phyloP scores from a whole-genome alignment of 2,888 invertebrate genomes.

The Drosophila mimica region DNA sequence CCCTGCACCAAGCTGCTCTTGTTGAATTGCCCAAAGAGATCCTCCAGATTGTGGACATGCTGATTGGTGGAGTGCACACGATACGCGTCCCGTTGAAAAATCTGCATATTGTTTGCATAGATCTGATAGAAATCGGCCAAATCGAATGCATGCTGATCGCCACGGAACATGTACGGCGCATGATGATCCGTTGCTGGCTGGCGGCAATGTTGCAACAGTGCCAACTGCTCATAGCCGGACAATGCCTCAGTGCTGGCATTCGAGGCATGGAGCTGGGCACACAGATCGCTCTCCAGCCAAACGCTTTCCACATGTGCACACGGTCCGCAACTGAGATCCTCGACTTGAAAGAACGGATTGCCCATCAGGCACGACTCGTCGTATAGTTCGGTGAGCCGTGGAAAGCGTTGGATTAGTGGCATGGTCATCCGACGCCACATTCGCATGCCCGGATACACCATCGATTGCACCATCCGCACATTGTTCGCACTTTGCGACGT shows the following conservation, averaged over 20 bases:
- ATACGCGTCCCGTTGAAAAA: constrained; percentile 88
- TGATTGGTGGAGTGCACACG: constrained; percentile 85
- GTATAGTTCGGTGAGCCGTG: constrained; percentile 90
- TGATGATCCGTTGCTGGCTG: constrained; percentile 70
- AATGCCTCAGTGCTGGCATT: constrained; percentile 11
- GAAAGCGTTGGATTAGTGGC: constrained; percentile 91
- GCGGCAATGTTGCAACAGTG: constrained; percentile 45
- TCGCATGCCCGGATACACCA: constrained; percentile 92
- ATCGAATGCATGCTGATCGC: constrained; percentile 87
- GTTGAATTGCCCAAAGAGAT: constrained; percentile 84
- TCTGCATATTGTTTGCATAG: constrained; percentile 87
- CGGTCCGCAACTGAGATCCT: constrained; percentile 94
- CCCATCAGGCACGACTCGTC: constrained; percentile 93
- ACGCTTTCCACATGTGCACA: constrained; percentile 90
- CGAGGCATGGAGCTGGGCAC: constrained; percentile 28
- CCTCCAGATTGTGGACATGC: constrained; percentile 83
- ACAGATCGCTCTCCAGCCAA: constrained; percentile 70
- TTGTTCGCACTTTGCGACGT: constrained; percentile 41
- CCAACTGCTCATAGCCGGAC: constrained; percentile 30
- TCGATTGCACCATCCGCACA: constrained; percentile 86
- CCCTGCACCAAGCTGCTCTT: constrained; percentile 15
- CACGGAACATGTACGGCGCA: constrained; percentile 87
- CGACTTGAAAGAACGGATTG: constrained; percentile 93
- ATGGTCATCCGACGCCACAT: constrained; percentile 90
- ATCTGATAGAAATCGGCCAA: constrained; percentile 86